Conservation (phyloP, 2,797 vertebrate species). For the Silurus aristotelis region DNA sequence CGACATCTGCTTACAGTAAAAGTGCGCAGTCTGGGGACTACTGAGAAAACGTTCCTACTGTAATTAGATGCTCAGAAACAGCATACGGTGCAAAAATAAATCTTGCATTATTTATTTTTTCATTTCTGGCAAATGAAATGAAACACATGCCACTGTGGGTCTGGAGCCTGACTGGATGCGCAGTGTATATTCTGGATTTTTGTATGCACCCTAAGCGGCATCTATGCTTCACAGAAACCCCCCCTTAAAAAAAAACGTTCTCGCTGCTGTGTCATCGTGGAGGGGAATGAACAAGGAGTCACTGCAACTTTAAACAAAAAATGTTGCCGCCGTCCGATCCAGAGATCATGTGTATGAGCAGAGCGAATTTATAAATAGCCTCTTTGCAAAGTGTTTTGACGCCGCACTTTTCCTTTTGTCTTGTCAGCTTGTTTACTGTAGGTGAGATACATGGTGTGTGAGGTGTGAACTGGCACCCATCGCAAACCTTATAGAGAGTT, state of each 20-base stretch:
- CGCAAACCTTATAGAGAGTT: constrained; percentile 70
- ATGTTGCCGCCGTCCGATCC: constrained; percentile 37
- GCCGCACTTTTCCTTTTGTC: constrained; percentile 51
- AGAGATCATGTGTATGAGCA: constrained; percentile 27
- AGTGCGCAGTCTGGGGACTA: constrained; percentile 21
- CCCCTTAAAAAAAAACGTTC: constrained; percentile 7
- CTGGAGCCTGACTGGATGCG: not conserved
- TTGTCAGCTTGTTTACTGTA: constrained; percentile 61
- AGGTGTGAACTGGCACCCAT: constrained; percentile 73
- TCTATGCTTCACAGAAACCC: constrained; percentile 28
- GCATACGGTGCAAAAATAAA: constrained; percentile 41
- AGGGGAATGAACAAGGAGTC: constrained; percentile 17
- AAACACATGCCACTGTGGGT: not conserved
- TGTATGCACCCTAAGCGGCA: constrained; percentile 8
- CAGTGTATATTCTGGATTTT: not conserved
- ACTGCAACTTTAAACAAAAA: constrained; percentile 42
- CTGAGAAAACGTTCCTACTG: constrained; percentile 45
- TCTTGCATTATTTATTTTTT: constrained; percentile 44
- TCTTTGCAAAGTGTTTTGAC: constrained; percentile 48
- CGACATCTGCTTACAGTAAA: constrained; percentile 54
- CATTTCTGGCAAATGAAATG: constrained; percentile 39
- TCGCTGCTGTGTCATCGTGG: constrained; percentile 41
- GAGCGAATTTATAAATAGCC: constrained; percentile 51
- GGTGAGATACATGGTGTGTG: constrained; percentile 71
- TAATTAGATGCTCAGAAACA: constrained; percentile 50